phyloP scores from a whole-genome alignment of 2,888 invertebrate genomes.

The Parnassius mnemosyne region DNA sequence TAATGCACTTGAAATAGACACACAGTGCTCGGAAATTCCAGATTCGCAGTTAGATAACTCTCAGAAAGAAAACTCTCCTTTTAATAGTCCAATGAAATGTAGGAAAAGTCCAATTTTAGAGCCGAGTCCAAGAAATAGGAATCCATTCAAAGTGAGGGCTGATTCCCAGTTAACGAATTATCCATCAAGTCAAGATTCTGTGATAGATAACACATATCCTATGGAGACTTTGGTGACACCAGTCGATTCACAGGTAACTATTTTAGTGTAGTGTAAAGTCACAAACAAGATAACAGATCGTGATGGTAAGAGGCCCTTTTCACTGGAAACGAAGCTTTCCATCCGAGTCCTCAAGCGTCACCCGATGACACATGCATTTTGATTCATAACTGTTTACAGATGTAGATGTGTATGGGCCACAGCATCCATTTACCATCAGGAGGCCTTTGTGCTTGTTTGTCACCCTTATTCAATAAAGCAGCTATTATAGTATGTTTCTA shows the following conservation, averaged over 20 bases:
- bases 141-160: conserved; percentile 41
- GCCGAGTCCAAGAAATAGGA: conserved; percentile 45
- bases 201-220: conserved; percentile 67
- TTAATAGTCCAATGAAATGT: conserved; percentile 44
- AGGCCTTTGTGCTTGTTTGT: too few relatives aligned
- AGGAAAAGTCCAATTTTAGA: conserved; percentile 55
- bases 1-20: conserved; percentile 36
- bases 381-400: too few relatives aligned
- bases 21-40: conserved; percentile 36
- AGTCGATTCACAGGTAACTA: conserved; percentile 59
- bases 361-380: too few relatives aligned
- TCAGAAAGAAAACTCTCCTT: conserved; percentile 60
- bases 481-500: too few relatives aligned
- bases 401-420: too few relatives aligned
- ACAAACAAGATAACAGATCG: too few relatives aligned
- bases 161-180: conserved; percentile 36
- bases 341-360: too few relatives aligned
- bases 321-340: too few relatives aligned
- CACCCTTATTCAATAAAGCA: too few relatives aligned
- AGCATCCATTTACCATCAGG: too few relatives aligned
- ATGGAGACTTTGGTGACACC: conserved; percentile 57
- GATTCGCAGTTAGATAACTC: conserved; percentile 43
- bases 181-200: conserved; percentile 48
- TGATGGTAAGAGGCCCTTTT: too few relatives aligned
- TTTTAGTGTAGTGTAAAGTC: background rate